Conservation (phyloP, 2,797 vertebrate genomes). For the Apogon hyalosoma region DNA sequence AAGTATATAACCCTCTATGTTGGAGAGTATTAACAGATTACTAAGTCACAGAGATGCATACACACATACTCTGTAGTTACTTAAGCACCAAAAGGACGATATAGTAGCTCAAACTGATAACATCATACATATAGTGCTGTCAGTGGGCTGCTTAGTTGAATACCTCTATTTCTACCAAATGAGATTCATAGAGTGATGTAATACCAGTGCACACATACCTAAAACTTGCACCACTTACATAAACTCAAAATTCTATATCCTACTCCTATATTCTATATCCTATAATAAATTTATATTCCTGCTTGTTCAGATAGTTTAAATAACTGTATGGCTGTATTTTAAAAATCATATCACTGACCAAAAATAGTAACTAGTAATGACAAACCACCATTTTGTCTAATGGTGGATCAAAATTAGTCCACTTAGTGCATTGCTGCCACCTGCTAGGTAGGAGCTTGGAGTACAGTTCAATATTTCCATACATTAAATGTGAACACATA, state of each 20-base stretch:
- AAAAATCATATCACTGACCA: too few relatives aligned
- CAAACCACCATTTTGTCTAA: too few relatives aligned
- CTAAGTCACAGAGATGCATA: constrained; percentile 26
- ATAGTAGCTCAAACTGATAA: background rate
- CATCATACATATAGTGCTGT: background rate
- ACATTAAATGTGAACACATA: too few relatives aligned
- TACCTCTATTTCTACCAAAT: background rate
- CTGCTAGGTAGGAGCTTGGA: too few relatives aligned
- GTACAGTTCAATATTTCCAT: too few relatives aligned
- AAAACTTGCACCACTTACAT: background rate
- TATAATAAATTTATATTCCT: constrained; percentile 2
- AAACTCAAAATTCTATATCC: background rate
- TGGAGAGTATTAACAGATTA: constrained; percentile 53
- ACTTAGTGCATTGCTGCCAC: too few relatives aligned
- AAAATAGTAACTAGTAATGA: too few relatives aligned
- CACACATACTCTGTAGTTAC: constrained; percentile 4
- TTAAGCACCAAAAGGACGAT: constrained; percentile 8
- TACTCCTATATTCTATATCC: too few relatives aligned
- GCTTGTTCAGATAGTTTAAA: constrained; percentile 28
- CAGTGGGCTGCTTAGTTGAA: constrained; percentile 4
- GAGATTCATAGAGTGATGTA: background rate
- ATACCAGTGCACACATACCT: background rate
- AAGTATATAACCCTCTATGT: constrained; percentile 55
- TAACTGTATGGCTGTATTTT: too few relatives aligned
- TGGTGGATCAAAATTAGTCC: too few relatives aligned